phyloP scores from a whole-genome alignment of 2,113 vertebrate genomes.

The Passerina amoena region DNA sequence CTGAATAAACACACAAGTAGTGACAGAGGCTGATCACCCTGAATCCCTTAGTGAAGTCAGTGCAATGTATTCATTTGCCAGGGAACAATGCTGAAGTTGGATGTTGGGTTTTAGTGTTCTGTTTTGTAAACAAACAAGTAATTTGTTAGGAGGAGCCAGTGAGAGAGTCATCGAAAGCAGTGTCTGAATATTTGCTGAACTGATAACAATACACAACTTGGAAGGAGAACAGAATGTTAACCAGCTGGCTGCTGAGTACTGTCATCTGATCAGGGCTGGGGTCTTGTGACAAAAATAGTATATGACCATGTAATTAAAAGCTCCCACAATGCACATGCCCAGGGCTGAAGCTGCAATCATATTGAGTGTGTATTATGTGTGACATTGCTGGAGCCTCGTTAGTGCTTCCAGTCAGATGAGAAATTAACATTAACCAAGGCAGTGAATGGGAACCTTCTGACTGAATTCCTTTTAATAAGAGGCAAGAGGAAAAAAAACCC shows the following conservation, averaged over 20 bases:
- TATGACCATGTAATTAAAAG: neutral
- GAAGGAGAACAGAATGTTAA: conserved; percentile 12
- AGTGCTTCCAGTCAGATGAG: conserved; percentile 11
- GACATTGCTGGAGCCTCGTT: neutral
- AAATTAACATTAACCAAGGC: neutral
- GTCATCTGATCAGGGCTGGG: neutral
- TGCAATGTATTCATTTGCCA: neutral
- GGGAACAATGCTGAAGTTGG: neutral
- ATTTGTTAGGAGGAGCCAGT: neutral
- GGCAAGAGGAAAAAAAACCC: neutral
- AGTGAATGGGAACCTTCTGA: neutral
- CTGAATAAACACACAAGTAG: neutral
- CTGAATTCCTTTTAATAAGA: neutral
- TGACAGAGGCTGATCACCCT: neutral
- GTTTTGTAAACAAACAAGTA: neutral
- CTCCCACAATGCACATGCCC: neutral
- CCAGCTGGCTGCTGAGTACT: neutral
- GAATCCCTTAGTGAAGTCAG: neutral
- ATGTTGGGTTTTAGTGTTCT: neutral
- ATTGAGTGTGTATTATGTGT: neutral
- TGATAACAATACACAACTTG: neutral
- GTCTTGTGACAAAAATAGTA: conserved; percentile 12
- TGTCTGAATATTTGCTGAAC: neutral
- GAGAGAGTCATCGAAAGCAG: neutral
- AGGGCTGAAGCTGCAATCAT: neutral